Conservation (phyloP, 2,113 vertebrate genomes). For the Hippocampus barbouri region DNA sequence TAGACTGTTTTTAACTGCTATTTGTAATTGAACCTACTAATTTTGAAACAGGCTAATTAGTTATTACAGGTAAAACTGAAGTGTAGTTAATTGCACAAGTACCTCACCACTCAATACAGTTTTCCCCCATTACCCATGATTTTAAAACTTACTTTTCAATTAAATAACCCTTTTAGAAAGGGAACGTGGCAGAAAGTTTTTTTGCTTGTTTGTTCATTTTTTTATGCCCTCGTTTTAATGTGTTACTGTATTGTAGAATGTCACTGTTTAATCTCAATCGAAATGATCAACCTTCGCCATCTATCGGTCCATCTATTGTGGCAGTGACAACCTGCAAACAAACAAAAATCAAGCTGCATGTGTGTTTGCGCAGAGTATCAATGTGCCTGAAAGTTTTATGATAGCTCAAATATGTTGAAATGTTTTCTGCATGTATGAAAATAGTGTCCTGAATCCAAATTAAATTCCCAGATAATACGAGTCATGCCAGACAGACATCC, state of each 20-base stretch:
- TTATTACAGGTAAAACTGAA: no score
- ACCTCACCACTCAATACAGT: no score
- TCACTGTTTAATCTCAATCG: background rate
- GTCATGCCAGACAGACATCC: slow-evolving; percentile 79
- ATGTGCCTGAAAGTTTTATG: background rate
- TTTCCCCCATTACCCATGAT: no score
- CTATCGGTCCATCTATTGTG: background rate
- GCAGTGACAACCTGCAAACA: background rate
- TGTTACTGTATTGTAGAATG: background rate
- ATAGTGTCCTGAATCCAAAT: background rate
- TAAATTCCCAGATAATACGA: slow-evolving; percentile 59
- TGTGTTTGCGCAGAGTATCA: background rate
- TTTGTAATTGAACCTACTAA: no score
- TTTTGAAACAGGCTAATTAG: no score
- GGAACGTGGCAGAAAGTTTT: no score
- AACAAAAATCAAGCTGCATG: background rate
- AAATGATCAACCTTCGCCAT: background rate
- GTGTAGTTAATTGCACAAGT: no score
- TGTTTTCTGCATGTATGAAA: background rate
- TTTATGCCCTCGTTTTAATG: background rate
- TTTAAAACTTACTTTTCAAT: no score
- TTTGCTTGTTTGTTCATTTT: no score
- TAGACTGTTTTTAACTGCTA: no score
- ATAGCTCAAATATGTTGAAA: background rate
- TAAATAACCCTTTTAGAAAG: no score